phyloP scores from a whole-genome alignment of 2,888 invertebrate species.

The Ommatoiulus sabulosus region DNA sequence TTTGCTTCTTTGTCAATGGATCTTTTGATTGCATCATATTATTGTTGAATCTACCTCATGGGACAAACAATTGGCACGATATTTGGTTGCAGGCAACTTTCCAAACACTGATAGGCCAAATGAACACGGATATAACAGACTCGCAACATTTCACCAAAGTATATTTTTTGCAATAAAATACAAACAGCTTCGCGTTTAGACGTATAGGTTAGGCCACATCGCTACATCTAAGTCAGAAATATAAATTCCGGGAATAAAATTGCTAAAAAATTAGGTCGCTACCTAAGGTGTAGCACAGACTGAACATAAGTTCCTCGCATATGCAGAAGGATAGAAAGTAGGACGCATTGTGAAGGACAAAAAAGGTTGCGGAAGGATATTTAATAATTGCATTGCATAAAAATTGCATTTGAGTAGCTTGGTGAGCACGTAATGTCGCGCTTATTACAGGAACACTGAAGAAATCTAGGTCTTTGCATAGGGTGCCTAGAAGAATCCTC shows the following conservation, averaged over 20 bases:
- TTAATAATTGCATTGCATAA: background rate
- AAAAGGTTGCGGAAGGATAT: background rate
- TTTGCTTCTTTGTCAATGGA: conserved; percentile 14
- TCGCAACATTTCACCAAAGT: conserved; percentile 1
- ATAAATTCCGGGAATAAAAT: background rate
- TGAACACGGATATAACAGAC: background rate
- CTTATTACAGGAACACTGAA: background rate
- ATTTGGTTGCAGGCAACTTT: background rate
- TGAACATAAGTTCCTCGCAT: background rate
- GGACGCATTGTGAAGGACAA: background rate
- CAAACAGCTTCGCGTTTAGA: background rate
- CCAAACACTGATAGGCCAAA: conserved; percentile 24
- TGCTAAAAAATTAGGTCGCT: conserved; percentile 1
- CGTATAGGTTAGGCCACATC: background rate
- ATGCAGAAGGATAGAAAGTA: background rate
- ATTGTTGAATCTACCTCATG: conserved; percentile 18
- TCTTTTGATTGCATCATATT: conserved; percentile 40
- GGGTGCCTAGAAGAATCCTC: background rate
- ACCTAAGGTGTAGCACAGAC: background rate
- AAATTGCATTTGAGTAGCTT: background rate
- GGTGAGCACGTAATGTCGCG: background rate
- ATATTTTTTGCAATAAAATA: background rate
- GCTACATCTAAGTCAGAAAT: background rate
- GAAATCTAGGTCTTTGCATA: background rate
- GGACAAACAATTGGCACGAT: conserved; percentile 2